Evolutionary conservation across 1,140 invertebrate species (phyloP), one percentile per base, ranked within the genome.

Genomic region (Hormaphis cornu): DNA sequence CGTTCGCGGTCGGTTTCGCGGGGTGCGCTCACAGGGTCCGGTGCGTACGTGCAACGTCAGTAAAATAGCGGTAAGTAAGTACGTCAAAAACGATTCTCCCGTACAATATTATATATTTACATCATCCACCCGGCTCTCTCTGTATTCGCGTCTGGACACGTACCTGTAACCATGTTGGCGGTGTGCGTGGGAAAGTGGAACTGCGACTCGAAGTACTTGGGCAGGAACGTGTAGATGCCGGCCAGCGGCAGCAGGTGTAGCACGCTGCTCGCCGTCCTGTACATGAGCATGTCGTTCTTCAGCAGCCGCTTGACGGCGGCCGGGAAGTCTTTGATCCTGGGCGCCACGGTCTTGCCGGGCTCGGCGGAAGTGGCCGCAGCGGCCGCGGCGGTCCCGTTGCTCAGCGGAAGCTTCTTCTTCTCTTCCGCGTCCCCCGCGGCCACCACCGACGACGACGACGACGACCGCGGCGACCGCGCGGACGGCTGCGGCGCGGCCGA

Each of bases 171-270:
- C 83, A 95, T 87, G 76, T 92, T 94, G 40, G 93, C 92, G 75
- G 89, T 85, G 77, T 90, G 87, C 52, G 92, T 89, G 16, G 91
- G 86, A 74, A 95, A 79, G 71, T 89, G 83, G 80, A 95, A 96
- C 82, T 95, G 91, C 53, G 87, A 89, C 81, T 95, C 92, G 72
- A 96, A 80, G 78, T 95, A 96, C 79, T 96, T 96, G 54, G 93
- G 93, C 74, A 95, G 81, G 79, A 95, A 97, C 46, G 91, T 93
- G 79, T 95, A 94, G 9, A 94, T 82, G 5, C 92, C 93, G 69
- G 90, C 89, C 73, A 95, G 92, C 44, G 91, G 92, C 75, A 95
- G 81, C 73, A 95, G 85, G 76, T 95, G 91, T 9, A 96, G 81
- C 18, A 95, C 92, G 69, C 87, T 91, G 72, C 88, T 91, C 4